Evolutionary conservation across 2,888 invertebrate species (phyloP).

Genomic region (Hirtodrosophila cameraria): DNA sequence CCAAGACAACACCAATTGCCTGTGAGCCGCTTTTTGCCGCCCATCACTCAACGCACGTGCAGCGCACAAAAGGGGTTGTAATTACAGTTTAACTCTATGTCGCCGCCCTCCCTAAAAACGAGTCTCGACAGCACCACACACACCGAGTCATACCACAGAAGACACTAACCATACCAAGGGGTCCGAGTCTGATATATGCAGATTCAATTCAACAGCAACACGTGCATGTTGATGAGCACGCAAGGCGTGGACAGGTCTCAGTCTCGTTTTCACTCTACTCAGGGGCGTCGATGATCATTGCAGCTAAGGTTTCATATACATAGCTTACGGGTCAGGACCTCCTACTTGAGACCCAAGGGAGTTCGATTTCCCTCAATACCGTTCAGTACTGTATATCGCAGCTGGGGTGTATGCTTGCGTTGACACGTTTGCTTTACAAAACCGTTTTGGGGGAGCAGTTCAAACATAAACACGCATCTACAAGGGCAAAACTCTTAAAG

Average conservation of each 20-base stretch:
- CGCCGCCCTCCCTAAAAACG: constrained; percentile 58
- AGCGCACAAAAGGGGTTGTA: constrained; percentile 68
- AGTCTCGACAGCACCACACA: constrained; percentile 23
- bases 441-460: constrained; percentile 20
- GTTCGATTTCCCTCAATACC: constrained; percentile 18
- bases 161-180: constrained; percentile 30
- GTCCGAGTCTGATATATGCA: constrained; percentile 50
- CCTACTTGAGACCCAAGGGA: constrained; percentile 64
- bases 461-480: constrained; percentile 27
- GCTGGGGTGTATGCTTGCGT: constrained; percentile 51
- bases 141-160: constrained; percentile 19
- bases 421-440: constrained; percentile 40
- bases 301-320: constrained; percentile 43
- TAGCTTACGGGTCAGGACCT: constrained; percentile 47
- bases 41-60: constrained; percentile 72
- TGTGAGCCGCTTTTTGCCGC: constrained; percentile 24
- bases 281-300: constrained; percentile 53
- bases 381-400: constrained; percentile 28
- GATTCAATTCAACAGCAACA: constrained; percentile 61
- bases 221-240: constrained; percentile 54
- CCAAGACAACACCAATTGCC: constrained; percentile 18
- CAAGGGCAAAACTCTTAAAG: constrained; percentile 10
- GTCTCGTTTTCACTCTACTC: constrained; percentile 41
- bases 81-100: constrained; percentile 66
- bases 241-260: constrained; percentile 65